These are phyloP conservation scores for Falco cherrug DNA, from an alignment of 2,797 vertebrate species.

Conservation along the genomic window DNA sequence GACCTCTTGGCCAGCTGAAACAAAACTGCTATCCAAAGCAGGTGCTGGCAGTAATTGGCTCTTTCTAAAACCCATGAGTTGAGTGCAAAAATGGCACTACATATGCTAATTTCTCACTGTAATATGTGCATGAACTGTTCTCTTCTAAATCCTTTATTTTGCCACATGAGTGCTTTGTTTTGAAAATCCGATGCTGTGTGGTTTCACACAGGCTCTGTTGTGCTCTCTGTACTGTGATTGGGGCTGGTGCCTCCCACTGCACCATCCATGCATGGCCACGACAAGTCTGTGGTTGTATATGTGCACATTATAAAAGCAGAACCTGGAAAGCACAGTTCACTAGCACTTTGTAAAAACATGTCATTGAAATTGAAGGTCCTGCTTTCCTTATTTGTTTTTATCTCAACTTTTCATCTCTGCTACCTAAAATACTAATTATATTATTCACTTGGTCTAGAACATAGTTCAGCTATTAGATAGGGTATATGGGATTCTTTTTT, in stretches of 20 bases:
- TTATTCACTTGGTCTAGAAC: background rate
- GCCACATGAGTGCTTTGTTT: conserved; percentile 54
- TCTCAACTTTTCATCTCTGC: background rate
- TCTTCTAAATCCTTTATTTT: conserved; percentile 48
- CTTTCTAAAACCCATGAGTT: conserved; percentile 3
- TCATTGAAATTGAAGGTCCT: background rate
- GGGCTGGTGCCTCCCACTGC: background rate
- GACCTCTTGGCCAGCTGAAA: conserved; percentile 29
- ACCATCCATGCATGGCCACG: background rate
- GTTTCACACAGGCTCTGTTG: conserved; percentile 4
- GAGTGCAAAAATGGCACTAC: conserved; percentile 42
- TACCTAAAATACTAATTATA: background rate
- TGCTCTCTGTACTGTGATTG: background rate
- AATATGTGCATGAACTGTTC: conserved; percentile 37
- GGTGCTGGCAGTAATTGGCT: conserved; percentile 52
- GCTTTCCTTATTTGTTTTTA: background rate
- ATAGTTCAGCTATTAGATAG: background rate
- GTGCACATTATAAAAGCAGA: background rate
- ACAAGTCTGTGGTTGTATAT: background rate
- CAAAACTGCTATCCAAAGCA: conserved; percentile 49
- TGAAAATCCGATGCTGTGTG: conserved; percentile 39
- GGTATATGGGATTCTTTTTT: background rate
- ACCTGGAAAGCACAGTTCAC: background rate
- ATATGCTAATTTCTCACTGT: conserved; percentile 61
- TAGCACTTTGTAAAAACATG: background rate